phyloP scores from a whole-genome alignment of 2,888 invertebrate species.

The Drosophila fulvimacula region DNA sequence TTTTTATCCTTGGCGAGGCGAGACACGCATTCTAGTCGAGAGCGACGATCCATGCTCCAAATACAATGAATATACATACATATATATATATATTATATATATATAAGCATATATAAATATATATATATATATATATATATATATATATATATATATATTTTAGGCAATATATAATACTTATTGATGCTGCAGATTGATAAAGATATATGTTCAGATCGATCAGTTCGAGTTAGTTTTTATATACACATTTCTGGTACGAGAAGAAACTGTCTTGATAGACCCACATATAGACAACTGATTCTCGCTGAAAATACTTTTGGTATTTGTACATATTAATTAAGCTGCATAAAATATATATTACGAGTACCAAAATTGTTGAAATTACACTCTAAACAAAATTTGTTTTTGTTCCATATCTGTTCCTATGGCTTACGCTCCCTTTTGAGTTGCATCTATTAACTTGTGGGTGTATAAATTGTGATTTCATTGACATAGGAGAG shows the following conservation, averaged over 20 bases:
- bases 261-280: background rate
- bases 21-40: background rate
- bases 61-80: background rate
- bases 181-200: background rate
- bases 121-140: background rate
- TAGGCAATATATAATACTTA: too few relatives aligned
- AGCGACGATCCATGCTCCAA: background rate
- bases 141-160: background rate
- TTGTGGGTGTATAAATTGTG: too few relatives aligned
- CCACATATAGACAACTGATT: background rate
- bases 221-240: background rate
- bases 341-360: background rate
- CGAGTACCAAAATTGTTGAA: background rate
- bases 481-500: too few relatives aligned
- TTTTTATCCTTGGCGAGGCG: background rate
- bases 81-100: background rate
- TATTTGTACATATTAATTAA: background rate
- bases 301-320: background rate
- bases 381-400: too few relatives aligned
- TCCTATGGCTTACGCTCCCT: too few relatives aligned
- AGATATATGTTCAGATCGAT: background rate
- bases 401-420: too few relatives aligned
- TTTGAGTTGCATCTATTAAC: too few relatives aligned
- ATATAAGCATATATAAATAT: background rate
- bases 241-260: too few relatives aligned